A percentile compares a stretch with the other conserved stretches of the same genome.
Conservation (phyloP, 2,113 vertebrate species). For the Brienomyrus brachyistius region DNA sequence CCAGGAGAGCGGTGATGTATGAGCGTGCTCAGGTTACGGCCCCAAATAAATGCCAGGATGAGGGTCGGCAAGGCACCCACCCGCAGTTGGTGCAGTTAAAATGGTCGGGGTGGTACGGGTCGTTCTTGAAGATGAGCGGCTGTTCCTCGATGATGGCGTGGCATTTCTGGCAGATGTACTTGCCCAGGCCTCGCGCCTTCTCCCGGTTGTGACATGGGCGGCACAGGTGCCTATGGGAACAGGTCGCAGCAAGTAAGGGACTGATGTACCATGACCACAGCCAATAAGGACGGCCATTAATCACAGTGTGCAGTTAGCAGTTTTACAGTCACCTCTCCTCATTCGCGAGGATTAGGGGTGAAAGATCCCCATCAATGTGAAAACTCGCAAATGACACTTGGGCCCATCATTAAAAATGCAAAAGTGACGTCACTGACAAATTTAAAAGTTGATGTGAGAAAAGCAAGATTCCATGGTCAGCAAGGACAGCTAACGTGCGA, state of each 20-base stretch:
- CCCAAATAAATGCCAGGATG: neutral
- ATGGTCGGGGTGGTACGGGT: slow-evolving; percentile 96
- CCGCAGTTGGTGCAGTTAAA: slow-evolving; percentile 97
- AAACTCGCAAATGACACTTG: neutral
- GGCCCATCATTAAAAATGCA: neutral
- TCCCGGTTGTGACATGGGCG: slow-evolving; percentile 91
- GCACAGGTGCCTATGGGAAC: slow-evolving; percentile 78
- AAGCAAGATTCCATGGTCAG: neutral
- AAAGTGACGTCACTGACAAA: neutral
- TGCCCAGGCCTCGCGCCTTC: slow-evolving; percentile 89
- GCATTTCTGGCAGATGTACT: slow-evolving; percentile 97
- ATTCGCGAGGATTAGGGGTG: neutral
- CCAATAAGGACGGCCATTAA: neutral
- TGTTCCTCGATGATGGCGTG: slow-evolving; percentile 92
- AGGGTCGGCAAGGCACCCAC: slow-evolving; percentile 50
- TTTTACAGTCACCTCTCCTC: neutral
- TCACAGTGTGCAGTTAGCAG: neutral
- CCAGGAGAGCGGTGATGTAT: neutral
- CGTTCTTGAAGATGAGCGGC: slow-evolving; percentile 92
- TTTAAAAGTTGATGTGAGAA: neutral
- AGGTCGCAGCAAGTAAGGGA: neutral
- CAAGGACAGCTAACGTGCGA: neutral
- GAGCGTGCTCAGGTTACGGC: neutral
- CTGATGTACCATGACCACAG: neutral
- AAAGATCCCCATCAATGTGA: neutral